Percentiles rank a stretch among this genome's conserved stretches.
Evolutionary conservation across 2,888 invertebrate species (phyloP).

Genomic region (Diarsia rubi): DNA sequence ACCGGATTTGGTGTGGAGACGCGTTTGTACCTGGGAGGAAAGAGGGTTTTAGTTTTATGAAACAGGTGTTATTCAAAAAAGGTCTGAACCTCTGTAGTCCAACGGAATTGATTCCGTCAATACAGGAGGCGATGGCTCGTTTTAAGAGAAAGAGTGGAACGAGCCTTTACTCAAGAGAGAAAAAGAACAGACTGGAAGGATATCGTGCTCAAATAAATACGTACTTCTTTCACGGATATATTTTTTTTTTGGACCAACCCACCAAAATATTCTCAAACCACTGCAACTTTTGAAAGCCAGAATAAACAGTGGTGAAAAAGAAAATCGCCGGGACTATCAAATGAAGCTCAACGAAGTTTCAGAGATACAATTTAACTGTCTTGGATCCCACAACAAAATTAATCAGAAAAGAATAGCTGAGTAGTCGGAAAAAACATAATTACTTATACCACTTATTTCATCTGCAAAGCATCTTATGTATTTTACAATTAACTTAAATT

Average conservation of each 20-base stretch:
- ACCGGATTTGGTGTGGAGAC: slow-evolving; percentile 93
- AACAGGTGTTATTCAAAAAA: neutral
- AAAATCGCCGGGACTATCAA: too few relatives aligned
- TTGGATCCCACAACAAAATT: too few relatives aligned
- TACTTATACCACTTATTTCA: too few relatives aligned
- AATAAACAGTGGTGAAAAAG: too few relatives aligned
- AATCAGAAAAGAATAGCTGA: too few relatives aligned
- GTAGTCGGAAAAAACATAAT: too few relatives aligned
- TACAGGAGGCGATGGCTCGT: neutral
- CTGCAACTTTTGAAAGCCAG: too few relatives aligned
- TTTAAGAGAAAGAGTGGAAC: neutral
- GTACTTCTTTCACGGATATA: neutral
- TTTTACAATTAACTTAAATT: neutral
- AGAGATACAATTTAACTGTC: too few relatives aligned
- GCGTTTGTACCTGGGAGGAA: slow-evolving; percentile 88
- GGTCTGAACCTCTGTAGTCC: neutral
- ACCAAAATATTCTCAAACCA: too few relatives aligned
- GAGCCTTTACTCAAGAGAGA: neutral
- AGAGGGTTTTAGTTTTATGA: neutral
- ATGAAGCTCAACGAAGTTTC: too few relatives aligned
- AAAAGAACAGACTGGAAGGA: neutral
- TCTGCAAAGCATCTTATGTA: too few relatives aligned
- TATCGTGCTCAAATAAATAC: neutral
- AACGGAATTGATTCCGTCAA: neutral
- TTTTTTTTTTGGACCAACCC: too few relatives aligned